Conservation (phyloP, 2,113 vertebrate species). For the Macroglossus sobrinus region DNA sequence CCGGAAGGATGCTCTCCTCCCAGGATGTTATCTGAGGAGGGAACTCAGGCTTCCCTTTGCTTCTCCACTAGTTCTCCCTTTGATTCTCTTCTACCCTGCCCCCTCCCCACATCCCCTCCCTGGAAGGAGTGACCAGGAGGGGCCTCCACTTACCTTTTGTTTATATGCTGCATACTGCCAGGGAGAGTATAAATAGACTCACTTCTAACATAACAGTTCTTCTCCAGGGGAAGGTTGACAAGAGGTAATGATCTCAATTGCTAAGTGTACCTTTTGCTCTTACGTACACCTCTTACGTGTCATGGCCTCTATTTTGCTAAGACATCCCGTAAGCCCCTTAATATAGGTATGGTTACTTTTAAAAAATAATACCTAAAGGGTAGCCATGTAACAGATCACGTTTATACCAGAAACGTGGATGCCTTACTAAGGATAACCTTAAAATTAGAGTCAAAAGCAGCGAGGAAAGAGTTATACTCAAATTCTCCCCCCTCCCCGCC, state of each 20-base stretch:
- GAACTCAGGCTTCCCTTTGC: not conserved
- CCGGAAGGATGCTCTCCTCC: not conserved
- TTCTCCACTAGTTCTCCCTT: not conserved
- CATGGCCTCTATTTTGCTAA: not conserved
- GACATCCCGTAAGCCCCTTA: not conserved
- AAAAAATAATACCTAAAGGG: not conserved
- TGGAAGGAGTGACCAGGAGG: not conserved
- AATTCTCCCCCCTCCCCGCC: not conserved
- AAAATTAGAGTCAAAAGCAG: not conserved
- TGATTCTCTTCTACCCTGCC: not conserved
- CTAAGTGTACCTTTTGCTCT: not conserved
- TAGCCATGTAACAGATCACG: not conserved
- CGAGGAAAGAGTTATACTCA: not conserved
- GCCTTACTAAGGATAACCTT: not conserved
- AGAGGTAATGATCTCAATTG: not conserved
- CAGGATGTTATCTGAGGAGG: not conserved
- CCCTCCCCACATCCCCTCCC: too few relatives aligned
- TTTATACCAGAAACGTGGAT: not conserved
- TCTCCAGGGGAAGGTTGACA: not conserved
- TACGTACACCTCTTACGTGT: not conserved
- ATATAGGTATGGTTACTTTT: not conserved
- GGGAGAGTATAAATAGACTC: not conserved
- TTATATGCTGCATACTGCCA: not conserved
- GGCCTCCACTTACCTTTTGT: accelerated
- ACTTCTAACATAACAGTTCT: not conserved